Evolutionary conservation across 2,888 invertebrate species (phyloP), one percentile per base, ranked within the genome.

Genomic region (Theretra japonica): DNA sequence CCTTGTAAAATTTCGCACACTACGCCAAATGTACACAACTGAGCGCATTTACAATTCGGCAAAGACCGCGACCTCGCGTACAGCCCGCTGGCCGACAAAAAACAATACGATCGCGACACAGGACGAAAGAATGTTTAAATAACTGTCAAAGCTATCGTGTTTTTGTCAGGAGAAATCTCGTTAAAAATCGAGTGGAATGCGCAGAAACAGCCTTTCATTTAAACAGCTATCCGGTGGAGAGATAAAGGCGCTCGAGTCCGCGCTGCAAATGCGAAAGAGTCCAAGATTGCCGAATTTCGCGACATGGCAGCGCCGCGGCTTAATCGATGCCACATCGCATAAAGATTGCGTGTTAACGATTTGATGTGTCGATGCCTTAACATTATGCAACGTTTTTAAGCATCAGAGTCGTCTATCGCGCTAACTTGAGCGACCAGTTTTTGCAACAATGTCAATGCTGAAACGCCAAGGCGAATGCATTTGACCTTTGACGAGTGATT

Each of bases 241-340:
- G 86, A 87, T 86, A 87, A 88, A 84, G 84, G 85, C 79, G 83
- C 82, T 85, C 84, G 77, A 79, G 78, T 77, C 79, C 79, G 82
- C 86, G 85, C 86, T 87, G 82, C 85, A 88, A 88, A 91, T 90
- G 88, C 87, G 90, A 91, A 91, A 88, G 86, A 88, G 85, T 80
- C 80, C 78, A 83, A 85, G 84, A 85, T 86, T 88, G 84, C 84
- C 83, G 58, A 71, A 71, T 68, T 41, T 68, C 21, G 28, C 23
- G 23, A 53, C 15, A 65, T 56, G 56, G 33, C 41, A 65, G 19
- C 50, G 30, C 11, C 62, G 70, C 56, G 53, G 11, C 41, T 71
- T 23, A 65, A 65, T 56, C 50, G 65, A 71, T 65, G 11, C 56
- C 23, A 23, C 33, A 1, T 7, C 62, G 48, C 56, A 53, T 28